Evolutionary conservation across 1,140 invertebrate genomes (phyloP).

Genomic region (Helicoverpa zea): DNA sequence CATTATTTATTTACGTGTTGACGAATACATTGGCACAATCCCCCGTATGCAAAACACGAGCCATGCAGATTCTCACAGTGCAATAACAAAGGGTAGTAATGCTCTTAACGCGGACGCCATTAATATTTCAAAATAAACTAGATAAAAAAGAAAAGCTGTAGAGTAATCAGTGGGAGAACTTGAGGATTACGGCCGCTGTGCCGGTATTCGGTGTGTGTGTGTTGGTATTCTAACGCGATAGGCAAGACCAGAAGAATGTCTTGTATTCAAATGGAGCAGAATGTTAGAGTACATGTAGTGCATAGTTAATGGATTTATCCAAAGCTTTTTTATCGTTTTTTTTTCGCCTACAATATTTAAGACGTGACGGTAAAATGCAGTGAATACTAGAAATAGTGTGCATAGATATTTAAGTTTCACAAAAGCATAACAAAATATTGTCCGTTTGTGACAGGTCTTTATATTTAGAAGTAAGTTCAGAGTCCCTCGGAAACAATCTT

Average conservation of each 20-base stretch:
- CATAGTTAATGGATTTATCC: not conserved
- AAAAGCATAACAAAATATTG: no score
- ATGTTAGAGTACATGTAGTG: not conserved
- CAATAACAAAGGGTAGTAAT: slow-evolving; percentile 81
- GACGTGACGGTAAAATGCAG: no score
- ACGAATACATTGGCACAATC: slow-evolving; percentile 70
- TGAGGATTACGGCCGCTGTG: slow-evolving; percentile 54
- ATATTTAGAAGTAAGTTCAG: no score
- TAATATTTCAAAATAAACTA: slow-evolving; percentile 83
- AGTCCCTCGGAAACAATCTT: not conserved
- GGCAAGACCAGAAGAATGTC: not conserved
- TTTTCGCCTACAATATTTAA: no score
- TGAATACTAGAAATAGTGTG: no score
- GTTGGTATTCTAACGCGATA: slow-evolving; percentile 11
- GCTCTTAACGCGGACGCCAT: slow-evolving; percentile 79
- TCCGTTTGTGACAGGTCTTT: no score
- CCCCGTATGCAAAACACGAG: slow-evolving; percentile 50
- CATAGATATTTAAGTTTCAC: no score
- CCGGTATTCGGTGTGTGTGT: no score
- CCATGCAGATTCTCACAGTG: slow-evolving; percentile 73
- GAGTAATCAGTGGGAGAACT: slow-evolving; percentile 49
- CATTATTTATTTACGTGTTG: slow-evolving; percentile 83
- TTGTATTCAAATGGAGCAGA: slow-evolving; percentile 11
- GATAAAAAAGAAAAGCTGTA: slow-evolving; percentile 65
- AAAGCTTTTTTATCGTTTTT: not conserved